A percentile compares a stretch with the other conserved stretches of the same genome.
These are phyloP conservation scores for Hirundo rustica DNA, from an alignment of 2,797 vertebrate genomes.

Conservation along the genomic window DNA sequence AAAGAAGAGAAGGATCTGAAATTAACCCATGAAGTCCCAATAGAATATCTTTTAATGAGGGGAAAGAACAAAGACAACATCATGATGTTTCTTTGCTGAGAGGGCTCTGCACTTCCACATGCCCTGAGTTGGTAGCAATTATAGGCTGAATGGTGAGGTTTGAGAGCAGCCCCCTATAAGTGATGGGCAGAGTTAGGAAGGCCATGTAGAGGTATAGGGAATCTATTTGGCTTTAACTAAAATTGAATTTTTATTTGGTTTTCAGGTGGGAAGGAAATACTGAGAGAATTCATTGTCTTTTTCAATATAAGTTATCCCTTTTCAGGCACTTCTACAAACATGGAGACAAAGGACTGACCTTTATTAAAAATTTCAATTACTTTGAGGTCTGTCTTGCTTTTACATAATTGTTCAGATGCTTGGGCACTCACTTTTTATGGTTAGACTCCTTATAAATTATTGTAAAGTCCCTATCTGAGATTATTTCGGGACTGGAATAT, in stretches of 20 bases:
- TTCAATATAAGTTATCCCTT: background rate
- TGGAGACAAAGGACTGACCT: background rate
- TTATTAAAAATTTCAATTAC: background rate
- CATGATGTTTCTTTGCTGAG: background rate
- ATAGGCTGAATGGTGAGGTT: background rate
- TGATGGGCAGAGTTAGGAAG: background rate
- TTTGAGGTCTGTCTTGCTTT: background rate
- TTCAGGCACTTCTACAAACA: background rate
- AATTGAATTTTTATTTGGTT: background rate
- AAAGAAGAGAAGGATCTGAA: background rate
- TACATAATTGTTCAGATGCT: background rate
- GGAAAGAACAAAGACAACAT: background rate
- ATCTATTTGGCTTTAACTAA: background rate
- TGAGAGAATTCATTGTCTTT: background rate
- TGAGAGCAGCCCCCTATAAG: background rate
- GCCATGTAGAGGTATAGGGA: rapidly evolving
- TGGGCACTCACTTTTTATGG: rapidly evolving
- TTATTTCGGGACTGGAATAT: background rate
- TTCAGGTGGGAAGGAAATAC: background rate
- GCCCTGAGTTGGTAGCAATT: background rate
- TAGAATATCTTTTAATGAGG: background rate
- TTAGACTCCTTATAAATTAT: background rate
- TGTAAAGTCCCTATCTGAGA: background rate
- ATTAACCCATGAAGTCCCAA: background rate
- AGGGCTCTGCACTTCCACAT: background rate